phyloP scores from a whole-genome alignment of 2,797 vertebrate genomes.

The Hypotaenidia okinawae region DNA sequence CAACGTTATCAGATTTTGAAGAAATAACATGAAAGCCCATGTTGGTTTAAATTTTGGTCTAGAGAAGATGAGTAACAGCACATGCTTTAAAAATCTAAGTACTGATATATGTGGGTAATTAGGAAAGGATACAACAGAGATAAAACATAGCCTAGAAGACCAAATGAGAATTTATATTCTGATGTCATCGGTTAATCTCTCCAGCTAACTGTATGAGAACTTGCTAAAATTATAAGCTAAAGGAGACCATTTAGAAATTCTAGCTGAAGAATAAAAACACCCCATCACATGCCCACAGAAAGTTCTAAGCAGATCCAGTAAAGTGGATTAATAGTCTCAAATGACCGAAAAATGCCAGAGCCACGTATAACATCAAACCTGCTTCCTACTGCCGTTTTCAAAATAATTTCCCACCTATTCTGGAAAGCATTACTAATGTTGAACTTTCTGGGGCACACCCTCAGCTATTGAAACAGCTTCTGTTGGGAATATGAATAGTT shows the following conservation, averaged over 20 bases:
- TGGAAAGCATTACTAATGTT: slow-evolving; percentile 32
- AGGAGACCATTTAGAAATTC: not conserved
- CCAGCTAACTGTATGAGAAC: not conserved
- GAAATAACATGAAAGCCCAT: not conserved
- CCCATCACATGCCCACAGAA: not conserved
- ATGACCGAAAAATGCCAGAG: not conserved
- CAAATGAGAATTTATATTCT: slow-evolving; percentile 20
- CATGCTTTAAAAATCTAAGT: not conserved
- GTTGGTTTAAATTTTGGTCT: not conserved
- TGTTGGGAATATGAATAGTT: not conserved
- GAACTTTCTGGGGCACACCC: slow-evolving; percentile 14
- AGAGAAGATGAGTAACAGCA: not conserved
- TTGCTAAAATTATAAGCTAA: slow-evolving; percentile 30
- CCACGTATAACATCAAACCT: not conserved
- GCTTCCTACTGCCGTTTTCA: slow-evolving; percentile 7
- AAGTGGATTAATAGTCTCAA: not conserved
- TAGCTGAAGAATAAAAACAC: not conserved
- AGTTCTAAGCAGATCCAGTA: not conserved
- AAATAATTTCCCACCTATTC: slow-evolving; percentile 10
- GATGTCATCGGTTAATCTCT: slow-evolving; percentile 29
- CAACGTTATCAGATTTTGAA: not conserved
- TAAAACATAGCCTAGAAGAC: slow-evolving; percentile 6
- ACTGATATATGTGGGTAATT: slow-evolving; percentile 13
- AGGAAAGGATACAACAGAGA: slow-evolving; percentile 44
- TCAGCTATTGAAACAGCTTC: not conserved